Base-by-base conservation (phyloP, 2,888 invertebrate genomes). In the Meiosimyza decipiens region DNA sequence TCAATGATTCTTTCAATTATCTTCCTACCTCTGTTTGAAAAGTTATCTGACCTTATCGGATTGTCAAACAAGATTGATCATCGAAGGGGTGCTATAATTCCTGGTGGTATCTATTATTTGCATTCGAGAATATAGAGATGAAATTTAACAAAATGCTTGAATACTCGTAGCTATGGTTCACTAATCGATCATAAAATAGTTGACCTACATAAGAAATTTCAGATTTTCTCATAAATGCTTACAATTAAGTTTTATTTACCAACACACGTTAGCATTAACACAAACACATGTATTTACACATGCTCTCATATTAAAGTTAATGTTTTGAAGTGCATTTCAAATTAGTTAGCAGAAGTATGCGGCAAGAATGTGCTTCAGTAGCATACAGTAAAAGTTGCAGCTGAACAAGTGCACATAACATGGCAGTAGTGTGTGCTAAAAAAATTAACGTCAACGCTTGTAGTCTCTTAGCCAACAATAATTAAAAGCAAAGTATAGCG, bases 401-500 rank as follows among this genome's bases (percentile, higher is more conserved):
- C 40, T 40, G 40, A 40, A 40, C 40, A 9, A 40, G 40, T 40
- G 40, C 40, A 40, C 40, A 40, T 9, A 9, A 40, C 40, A 40
- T 40, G 40, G 9, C 9, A 40, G 40, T 40, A 33, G 62, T 40
- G 62, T 40, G 62, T 40, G 40, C 47, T 9, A 40, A 9, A 40
- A 40, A 40, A 28, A 28, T 9, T 9, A 40, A 40, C 7, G 62
- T 40, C 22, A 15, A n/a, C n/a, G 33, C 15, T 22, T 15, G 47
- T 49, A 47, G 47, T 18, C 47, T 15, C 49, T 63, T 16, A 47
- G 63, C 49, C 63, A 63, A 63, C 47, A 40, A 49, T 63, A 49
- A 63, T 63, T 47, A 63, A 49, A 40, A 18, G 5, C 63, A 11
- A 63, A 63, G 47, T 47, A 40, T 16, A 40, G 62, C n/a, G 62